Base-by-base conservation (phyloP, 2,888 invertebrate genomes). In the Stenichneumon culpator region DNA sequence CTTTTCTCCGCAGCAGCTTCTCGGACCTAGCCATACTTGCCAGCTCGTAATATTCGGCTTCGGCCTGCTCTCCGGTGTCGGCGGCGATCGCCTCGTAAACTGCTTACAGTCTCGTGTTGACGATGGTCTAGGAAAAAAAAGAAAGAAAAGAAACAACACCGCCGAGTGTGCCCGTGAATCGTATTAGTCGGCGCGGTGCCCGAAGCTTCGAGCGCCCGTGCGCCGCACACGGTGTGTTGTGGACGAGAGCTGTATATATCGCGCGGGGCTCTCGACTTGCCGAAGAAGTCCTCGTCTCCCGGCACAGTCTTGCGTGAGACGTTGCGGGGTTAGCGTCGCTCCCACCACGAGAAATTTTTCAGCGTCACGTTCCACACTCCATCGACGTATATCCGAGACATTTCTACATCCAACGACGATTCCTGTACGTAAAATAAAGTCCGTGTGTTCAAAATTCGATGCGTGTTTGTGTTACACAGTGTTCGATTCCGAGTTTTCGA, bases 261-360 rank as follows among this genome's bases (percentile, higher is more conserved):
- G 74, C 72, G 63, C 47, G 14, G 57, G 16, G 60, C 60, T 28
- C 60, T 54, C 79, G 79, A 82, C 19, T 79, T 70, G 75, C 82
- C 82, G 85, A 85, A 85, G 82, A 85, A 85, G 85, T 85, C 85
- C 85, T 85, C 79, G 65, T 39, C 70, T 75, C 80, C 22, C 54
- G 54, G 80, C 82, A 79, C 85, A 85, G 85, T 85, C 85, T 85
- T 82, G 70, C 82, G 79, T 79, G 82, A 85, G 85, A 82, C 85
- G 75, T 63, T 75, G 85, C 32, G 36, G 79, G 78, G 74, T 57
- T 32, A 79, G 57, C 85, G 39, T 85, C 85, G 57, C 67, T 69
- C 50, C 39, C 73, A 25, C 60, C 47, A 25, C 69, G 9, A n/a
- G 50, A 16, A 52, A 44, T 44, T 52, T 69, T 28, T 50, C 28